Evolutionary conservation across 2,113 vertebrate species (phyloP).

Genomic region (Muscicapa adusta): DNA sequence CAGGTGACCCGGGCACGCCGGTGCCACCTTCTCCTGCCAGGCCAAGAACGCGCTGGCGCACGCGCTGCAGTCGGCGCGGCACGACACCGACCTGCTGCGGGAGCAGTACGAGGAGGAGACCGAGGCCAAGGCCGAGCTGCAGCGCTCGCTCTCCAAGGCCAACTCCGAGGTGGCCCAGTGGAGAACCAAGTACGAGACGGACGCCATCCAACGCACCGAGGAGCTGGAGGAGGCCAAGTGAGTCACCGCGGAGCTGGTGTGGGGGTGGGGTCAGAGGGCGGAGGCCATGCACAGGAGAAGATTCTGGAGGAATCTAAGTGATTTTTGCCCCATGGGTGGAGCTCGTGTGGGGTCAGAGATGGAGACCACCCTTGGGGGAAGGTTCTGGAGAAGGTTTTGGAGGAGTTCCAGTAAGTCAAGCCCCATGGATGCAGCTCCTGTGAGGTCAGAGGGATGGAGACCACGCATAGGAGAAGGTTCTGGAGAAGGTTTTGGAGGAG

Average conservation of each 20-base stretch:
- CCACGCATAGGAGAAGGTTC: too few relatives aligned
- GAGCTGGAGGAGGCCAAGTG: background rate
- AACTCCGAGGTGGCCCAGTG: background rate
- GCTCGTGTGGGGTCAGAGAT: background rate
- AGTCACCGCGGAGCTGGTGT: background rate
- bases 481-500: too few relatives aligned
- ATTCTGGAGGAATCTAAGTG: too few relatives aligned
- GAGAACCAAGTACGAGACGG: conserved; percentile 74
- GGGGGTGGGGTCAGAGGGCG: background rate
- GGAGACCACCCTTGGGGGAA: background rate
- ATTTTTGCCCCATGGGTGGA: rapidly evolving
- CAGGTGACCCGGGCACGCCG: rapidly evolving
- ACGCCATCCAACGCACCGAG: conserved; percentile 75
- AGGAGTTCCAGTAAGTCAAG: too few relatives aligned
- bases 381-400: too few relatives aligned
- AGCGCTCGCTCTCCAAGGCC: conserved; percentile 23
- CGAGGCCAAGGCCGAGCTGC: conserved; percentile 84
- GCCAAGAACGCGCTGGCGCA: conserved; percentile 87
- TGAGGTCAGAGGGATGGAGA: too few relatives aligned
- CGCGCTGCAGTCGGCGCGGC: conserved; percentile 81
- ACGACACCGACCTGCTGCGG: conserved; percentile 83
- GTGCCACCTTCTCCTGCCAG: background rate
- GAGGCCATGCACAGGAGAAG: rapidly evolving
- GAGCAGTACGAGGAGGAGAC: conserved; percentile 88
- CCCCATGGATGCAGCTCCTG: too few relatives aligned